Conservation (phyloP, 37 sponge, comb jelly and placozoan species). For the Tethya wilhelma region DNA sequence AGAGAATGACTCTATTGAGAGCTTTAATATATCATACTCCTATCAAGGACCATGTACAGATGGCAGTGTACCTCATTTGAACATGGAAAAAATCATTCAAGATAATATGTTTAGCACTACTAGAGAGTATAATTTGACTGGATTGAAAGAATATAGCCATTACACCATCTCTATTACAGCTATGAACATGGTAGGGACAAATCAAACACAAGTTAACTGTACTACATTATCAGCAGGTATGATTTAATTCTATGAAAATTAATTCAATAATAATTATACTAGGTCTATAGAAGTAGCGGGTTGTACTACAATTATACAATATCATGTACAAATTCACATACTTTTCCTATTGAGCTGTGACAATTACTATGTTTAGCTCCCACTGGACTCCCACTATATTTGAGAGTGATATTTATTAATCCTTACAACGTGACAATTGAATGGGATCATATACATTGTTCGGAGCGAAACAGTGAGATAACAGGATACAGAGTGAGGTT, state of each 20-base stretch:
- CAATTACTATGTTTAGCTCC: background rate
- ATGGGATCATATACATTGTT: background rate
- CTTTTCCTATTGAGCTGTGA: background rate
- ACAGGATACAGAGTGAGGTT: no score
- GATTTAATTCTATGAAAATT: no score
- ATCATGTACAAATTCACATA: no score
- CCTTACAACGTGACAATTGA: background rate
- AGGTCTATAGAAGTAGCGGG: no score
- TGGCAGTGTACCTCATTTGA: background rate
- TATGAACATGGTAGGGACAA: background rate
- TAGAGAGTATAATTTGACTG: background rate
- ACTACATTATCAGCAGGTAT: background rate
- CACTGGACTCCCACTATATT: background rate
- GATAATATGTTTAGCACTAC: background rate
- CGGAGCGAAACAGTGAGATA: no score
- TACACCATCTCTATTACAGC: background rate
- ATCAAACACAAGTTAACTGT: background rate
- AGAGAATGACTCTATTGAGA: background rate
- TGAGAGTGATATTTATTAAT: background rate
- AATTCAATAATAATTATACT: no score
- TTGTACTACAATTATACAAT: no score
- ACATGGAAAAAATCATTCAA: background rate
- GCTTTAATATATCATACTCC: no score
- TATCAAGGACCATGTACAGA: no score
- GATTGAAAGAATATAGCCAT: background rate